These are phyloP conservation scores for Todus mexicanus DNA, from an alignment of 2,797 vertebrate genomes.

Conservation along the genomic window DNA sequence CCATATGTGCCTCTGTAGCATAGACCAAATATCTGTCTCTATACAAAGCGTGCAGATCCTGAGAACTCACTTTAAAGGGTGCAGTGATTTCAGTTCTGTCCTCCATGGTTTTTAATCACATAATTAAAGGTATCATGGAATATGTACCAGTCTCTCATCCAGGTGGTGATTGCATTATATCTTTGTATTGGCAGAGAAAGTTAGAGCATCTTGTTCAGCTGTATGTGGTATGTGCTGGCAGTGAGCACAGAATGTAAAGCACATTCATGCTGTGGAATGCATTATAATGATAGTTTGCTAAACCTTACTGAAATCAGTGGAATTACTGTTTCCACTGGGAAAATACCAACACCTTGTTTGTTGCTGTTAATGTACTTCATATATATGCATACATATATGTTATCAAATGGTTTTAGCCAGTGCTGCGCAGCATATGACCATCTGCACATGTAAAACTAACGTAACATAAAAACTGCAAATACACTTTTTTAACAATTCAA, in stretches of 20 bases:
- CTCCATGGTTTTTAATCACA: background rate
- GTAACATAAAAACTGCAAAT: background rate
- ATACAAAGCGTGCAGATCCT: background rate
- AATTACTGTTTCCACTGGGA: background rate
- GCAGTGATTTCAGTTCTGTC: background rate
- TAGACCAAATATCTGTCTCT: background rate
- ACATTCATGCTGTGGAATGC: background rate
- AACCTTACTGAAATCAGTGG: background rate
- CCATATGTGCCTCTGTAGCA: background rate
- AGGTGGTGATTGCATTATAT: background rate
- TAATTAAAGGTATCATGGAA: background rate
- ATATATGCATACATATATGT: background rate
- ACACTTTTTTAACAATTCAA: background rate
- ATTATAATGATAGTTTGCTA: background rate
- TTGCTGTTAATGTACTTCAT: background rate
- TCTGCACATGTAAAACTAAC: background rate
- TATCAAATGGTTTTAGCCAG: background rate
- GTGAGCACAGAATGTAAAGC: background rate
- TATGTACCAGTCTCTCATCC: background rate
- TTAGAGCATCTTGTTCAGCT: conserved; percentile 24
- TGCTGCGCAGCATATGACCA: background rate
- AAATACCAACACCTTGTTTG: background rate
- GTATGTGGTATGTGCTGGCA: background rate
- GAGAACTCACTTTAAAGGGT: background rate
- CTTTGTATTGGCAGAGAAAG: background rate